phyloP scores from a whole-genome alignment of 1,140 invertebrate species.

The Papilio glaucus region DNA sequence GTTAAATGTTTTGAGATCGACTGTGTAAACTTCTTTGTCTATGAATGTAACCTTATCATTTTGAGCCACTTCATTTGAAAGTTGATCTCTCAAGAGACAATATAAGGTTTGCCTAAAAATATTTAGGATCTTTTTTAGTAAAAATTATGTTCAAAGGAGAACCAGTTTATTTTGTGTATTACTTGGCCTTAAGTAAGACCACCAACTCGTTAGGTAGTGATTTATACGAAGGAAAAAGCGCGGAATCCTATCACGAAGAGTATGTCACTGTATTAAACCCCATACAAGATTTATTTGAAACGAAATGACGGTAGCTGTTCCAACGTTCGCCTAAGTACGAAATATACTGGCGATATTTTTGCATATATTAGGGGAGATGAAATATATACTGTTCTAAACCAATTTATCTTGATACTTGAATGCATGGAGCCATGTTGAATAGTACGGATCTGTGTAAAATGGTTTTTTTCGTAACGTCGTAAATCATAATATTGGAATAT shows the following conservation, averaged over 20 bases:
- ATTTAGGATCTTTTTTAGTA: too few relatives aligned
- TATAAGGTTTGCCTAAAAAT: too few relatives aligned
- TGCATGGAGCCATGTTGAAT: background rate
- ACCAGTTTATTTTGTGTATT: conserved; percentile 28
- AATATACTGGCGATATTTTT: conserved; percentile 60
- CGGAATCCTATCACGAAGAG: conserved; percentile 50
- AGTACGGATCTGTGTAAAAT: conserved; percentile 33
- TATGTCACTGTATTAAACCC: conserved; percentile 63
- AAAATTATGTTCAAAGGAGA: too few relatives aligned
- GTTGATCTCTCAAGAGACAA: too few relatives aligned
- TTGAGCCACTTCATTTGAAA: too few relatives aligned
- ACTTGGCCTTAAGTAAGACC: background rate
- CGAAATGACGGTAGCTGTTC: conserved; percentile 56
- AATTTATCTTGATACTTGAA: conserved; percentile 40
- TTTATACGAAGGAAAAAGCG: background rate
- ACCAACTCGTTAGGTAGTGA: background rate
- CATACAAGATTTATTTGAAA: conserved; percentile 65
- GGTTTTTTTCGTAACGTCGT: conserved; percentile 43
- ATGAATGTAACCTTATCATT: too few relatives aligned
- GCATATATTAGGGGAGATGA: conserved; percentile 53
- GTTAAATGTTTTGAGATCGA: too few relatives aligned
- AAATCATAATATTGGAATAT: conserved; percentile 72
- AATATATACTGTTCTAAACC: conserved; percentile 48
- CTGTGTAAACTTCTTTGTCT: too few relatives aligned
- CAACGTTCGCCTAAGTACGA: conserved; percentile 47